phyloP scores from a whole-genome alignment of 2,888 invertebrate species.

The Laspeyria flexula region DNA sequence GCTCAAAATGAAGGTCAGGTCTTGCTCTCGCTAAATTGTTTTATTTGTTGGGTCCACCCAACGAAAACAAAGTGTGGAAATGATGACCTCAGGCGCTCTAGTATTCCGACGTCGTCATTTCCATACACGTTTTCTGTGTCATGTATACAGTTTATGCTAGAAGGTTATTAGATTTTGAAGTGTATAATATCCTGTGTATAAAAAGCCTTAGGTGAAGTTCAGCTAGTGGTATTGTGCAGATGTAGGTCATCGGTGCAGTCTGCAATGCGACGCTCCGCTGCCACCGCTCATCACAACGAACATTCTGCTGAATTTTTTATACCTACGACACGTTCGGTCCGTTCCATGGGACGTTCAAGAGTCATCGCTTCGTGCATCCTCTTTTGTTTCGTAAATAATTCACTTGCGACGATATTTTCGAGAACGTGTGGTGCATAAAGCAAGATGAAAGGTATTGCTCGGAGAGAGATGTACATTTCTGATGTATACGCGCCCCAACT shows the following conservation, averaged over 20 bases:
- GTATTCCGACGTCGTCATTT: no score
- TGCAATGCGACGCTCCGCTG: constrained; percentile 69
- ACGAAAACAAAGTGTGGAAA: no score
- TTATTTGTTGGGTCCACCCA: no score
- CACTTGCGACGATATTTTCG: constrained; percentile 4
- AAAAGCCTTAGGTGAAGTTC: constrained; percentile 29
- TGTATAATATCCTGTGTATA: no score
- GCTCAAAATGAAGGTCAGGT: no score
- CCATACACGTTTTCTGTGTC: no score
- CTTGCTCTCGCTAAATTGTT: no score
- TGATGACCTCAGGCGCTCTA: no score
- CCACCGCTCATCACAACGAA: constrained; percentile 49
- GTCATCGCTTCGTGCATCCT: constrained; percentile 31
- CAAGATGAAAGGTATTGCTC: neutral
- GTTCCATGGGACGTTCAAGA: constrained; percentile 35
- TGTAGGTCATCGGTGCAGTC: constrained; percentile 77
- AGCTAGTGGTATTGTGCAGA: constrained; percentile 51
- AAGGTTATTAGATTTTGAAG: no score
- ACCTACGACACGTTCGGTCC: constrained; percentile 37
- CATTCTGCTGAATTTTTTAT: constrained; percentile 48
- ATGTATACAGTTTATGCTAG: no score
- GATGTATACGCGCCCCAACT: neutral
- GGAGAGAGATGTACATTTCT: neutral
- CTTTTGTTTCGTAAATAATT: constrained; percentile 37
- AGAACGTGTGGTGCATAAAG: constrained; percentile 1